Conservation (phyloP, 1,140 invertebrate genomes). For the Papilio glaucus region DNA sequence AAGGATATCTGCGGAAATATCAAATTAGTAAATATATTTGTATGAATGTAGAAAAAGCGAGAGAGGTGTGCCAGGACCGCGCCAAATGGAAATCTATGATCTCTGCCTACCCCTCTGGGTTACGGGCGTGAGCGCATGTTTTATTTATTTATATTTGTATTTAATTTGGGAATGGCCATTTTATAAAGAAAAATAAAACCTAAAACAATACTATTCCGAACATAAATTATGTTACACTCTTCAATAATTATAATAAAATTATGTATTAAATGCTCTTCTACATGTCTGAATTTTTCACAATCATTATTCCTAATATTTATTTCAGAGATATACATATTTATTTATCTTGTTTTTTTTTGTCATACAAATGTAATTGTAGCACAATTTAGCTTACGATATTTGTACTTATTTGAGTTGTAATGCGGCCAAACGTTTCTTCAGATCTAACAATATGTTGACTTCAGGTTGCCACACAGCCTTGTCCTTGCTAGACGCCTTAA, state of each 20-base stretch:
- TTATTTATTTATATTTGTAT: neutral
- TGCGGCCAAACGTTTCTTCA: conserved; percentile 88
- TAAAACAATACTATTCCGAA: neutral
- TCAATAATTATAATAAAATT: neutral
- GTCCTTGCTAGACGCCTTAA: conserved; percentile 89
- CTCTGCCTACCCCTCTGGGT: no score
- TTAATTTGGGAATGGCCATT: neutral
- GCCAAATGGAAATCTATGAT: no score
- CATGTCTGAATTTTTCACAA: no score
- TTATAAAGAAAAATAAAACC: neutral
- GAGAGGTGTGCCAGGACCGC: no score
- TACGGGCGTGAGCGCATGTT: no score
- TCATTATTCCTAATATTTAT: neutral
- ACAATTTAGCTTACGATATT: neutral
- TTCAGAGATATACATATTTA: neutral
- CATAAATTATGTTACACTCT: neutral
- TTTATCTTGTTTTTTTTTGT: neutral
- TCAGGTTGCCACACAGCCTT: conserved; percentile 90
- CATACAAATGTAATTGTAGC: neutral
- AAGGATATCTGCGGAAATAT: no score
- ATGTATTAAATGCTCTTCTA: neutral
- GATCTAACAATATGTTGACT: conserved; percentile 88
- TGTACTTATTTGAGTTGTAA: conserved; percentile 48
- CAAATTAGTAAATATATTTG: no score
- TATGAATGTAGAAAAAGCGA: no score